Percentiles rank a stretch among this genome's conserved stretches.
Conservation (phyloP, 2,888 invertebrate genomes). For the Cantharis flavilabris region DNA sequence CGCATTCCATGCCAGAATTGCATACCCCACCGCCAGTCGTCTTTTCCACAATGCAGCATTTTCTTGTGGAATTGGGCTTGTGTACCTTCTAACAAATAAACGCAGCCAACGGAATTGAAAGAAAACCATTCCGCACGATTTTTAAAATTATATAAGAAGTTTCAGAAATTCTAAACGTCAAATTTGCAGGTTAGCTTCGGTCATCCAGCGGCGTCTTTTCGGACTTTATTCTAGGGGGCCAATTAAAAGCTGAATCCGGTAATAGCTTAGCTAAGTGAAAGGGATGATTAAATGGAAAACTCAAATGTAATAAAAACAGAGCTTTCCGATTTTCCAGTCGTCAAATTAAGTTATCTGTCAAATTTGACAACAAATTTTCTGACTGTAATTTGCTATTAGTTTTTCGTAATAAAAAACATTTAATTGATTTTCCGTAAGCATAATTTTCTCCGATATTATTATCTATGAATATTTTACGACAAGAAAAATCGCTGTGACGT, state of each 20-base stretch:
- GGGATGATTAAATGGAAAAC: too few relatives aligned
- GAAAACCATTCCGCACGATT: constrained; percentile 48
- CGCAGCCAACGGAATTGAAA: constrained; percentile 60
- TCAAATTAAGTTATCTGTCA: not conserved
- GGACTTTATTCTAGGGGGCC: not conserved
- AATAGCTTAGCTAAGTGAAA: too few relatives aligned
- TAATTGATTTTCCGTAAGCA: not conserved
- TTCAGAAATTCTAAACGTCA: not conserved
- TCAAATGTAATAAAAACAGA: too few relatives aligned
- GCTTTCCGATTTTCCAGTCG: not conserved
- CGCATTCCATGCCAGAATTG: constrained; percentile 72
- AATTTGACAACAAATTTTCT: not conserved
- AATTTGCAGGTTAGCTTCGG: not conserved
- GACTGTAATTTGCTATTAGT: not conserved
- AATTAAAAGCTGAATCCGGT: too few relatives aligned
- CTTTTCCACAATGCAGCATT: constrained; percentile 65
- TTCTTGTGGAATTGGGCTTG: constrained; percentile 57
- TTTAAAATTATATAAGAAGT: not conserved
- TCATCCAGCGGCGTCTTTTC: not conserved
- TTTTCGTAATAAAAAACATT: not conserved
- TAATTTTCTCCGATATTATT: not conserved
- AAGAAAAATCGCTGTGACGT: not conserved
- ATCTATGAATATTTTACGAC: not conserved
- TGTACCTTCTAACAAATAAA: constrained; percentile 56
- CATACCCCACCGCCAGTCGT: constrained; percentile 66